These are phyloP conservation scores for Pygoscelis antarcticus DNA, from an alignment of 2,113 vertebrate species.

Conservation along the genomic window DNA sequence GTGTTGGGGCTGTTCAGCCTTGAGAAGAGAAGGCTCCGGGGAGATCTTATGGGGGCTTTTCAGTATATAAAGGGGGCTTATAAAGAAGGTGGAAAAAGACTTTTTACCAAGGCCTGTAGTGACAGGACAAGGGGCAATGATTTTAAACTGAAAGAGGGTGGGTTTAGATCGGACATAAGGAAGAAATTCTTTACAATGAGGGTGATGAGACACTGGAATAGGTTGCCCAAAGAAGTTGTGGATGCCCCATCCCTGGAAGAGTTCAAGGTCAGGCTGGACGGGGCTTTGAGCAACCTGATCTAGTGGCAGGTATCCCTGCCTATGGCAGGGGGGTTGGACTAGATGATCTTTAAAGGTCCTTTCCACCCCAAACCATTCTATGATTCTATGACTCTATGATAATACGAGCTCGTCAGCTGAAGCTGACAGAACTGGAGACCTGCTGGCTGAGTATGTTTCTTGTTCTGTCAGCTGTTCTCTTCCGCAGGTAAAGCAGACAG, in stretches of 20 bases:
- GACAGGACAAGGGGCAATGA: background rate
- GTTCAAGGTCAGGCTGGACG: background rate
- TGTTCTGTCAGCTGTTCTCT: background rate
- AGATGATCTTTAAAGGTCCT: background rate
- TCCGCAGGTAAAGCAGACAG: background rate
- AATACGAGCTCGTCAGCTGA: background rate
- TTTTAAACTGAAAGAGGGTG: background rate
- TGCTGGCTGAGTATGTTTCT: background rate
- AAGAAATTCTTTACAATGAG: background rate
- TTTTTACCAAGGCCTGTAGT: background rate
- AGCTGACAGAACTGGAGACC: background rate
- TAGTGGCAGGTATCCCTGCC: background rate
- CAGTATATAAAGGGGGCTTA: background rate
- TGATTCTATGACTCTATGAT: background rate
- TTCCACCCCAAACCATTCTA: background rate
- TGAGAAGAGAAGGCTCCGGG: background rate
- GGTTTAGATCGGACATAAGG: background rate
- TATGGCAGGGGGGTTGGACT: background rate
- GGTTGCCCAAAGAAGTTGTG: background rate
- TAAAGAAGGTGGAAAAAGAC: background rate
- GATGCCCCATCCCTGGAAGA: background rate
- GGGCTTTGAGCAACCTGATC: background rate
- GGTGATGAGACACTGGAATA: background rate
- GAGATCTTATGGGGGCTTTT: background rate
- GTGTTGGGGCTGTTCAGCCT: background rate